Evolutionary conservation across 2,888 invertebrate genomes (phyloP).

Genomic region (Drosophila algonquin): DNA sequence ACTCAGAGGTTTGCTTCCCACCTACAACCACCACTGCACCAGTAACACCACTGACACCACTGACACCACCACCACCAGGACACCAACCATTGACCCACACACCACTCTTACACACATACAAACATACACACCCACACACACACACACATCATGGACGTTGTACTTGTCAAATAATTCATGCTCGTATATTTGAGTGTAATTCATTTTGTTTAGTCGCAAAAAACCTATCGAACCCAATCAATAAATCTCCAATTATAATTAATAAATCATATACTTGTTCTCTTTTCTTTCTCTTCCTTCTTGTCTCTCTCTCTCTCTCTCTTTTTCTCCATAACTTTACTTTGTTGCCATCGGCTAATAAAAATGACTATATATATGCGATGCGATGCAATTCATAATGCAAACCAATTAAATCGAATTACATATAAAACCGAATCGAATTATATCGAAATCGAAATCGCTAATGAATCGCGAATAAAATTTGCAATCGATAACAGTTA

Average conservation of each 20-base stretch:
- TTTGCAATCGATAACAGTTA: slow-evolving; percentile 88
- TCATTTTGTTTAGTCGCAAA: slow-evolving; percentile 77
- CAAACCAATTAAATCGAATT: background rate
- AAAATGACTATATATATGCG: background rate
- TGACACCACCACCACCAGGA: background rate
- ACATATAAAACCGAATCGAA: slow-evolving; percentile 13
- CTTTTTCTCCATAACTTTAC: background rate
- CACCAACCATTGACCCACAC: slow-evolving; percentile 29
- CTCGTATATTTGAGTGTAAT: slow-evolving; percentile 75
- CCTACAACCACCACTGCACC: background rate
- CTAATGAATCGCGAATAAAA: slow-evolving; percentile 2
- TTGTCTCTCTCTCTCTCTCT: background rate
- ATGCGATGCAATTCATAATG: background rate
- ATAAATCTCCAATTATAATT: slow-evolving; percentile 77
- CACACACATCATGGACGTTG: slow-evolving; percentile 71
- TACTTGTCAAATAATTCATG: slow-evolving; percentile 76
- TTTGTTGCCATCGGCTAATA: background rate
- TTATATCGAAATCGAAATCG: slow-evolving; percentile 18
- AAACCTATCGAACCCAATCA: slow-evolving; percentile 63
- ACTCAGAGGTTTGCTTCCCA: slow-evolving; percentile 26
- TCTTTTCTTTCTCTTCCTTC: slow-evolving; percentile 36
- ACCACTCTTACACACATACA: background rate
- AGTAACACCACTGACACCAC: slow-evolving; percentile 14
- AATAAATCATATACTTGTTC: slow-evolving; percentile 69
- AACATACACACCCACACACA: slow-evolving; percentile 50